These are phyloP conservation scores for Callipepla californica DNA, from an alignment of 2,113 vertebrate genomes.

Conservation along the genomic window DNA sequence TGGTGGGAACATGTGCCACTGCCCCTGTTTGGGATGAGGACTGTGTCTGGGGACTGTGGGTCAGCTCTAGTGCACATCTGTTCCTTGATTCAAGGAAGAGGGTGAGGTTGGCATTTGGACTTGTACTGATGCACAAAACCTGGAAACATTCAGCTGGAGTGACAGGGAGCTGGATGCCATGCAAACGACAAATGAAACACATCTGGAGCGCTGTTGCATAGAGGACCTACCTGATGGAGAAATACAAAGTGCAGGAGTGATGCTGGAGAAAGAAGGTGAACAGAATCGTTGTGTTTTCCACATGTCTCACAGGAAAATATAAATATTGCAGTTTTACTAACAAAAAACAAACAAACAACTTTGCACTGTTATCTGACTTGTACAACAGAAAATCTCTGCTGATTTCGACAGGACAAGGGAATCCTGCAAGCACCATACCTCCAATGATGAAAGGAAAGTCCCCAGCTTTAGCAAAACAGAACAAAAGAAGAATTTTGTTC, in stretches of 20 bases:
- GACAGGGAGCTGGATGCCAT: background rate
- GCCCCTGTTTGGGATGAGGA: background rate
- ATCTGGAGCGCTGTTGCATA: accelerated
- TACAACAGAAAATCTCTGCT: background rate
- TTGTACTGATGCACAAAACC: accelerated
- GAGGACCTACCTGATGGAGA: background rate
- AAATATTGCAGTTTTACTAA: background rate
- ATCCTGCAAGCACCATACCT: background rate
- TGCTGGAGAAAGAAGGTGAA: background rate
- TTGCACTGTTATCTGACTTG: background rate
- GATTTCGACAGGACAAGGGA: background rate
- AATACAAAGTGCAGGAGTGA: background rate
- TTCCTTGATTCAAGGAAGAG: background rate
- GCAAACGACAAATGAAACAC: background rate
- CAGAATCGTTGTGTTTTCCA: background rate
- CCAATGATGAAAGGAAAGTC: background rate
- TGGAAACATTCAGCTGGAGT: background rate
- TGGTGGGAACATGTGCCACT: background rate
- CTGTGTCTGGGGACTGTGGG: too few species aligned
- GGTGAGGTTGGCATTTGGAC: accelerated
- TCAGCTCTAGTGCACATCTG: background rate
- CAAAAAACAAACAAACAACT: too few species aligned
- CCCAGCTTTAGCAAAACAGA: background rate
- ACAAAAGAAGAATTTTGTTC: background rate
- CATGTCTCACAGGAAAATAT: background rate